A percentile compares a stretch with the other conserved stretches of the same genome.
These are phyloP conservation scores for Octonoba sinensis DNA, from an alignment of 2,888 invertebrate genomes.

Conservation along the genomic window DNA sequence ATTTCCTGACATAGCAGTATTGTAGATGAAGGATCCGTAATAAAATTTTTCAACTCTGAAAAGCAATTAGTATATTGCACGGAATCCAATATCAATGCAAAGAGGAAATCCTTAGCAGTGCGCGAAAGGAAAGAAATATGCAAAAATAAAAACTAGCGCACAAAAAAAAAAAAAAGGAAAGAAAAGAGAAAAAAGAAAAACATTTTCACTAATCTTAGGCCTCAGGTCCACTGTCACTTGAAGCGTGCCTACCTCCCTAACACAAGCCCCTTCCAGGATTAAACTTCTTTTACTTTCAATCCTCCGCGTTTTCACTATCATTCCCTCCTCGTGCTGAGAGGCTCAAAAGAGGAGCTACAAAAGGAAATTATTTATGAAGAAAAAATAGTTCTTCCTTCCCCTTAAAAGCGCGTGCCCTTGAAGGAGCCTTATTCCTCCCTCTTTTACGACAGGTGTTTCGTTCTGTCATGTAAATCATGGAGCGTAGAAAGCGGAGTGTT, in stretches of 20 bases:
- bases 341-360: neutral
- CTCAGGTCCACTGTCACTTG: slow-evolving; percentile 30
- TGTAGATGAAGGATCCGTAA: too few relatives aligned
- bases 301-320: slow-evolving; percentile 3
- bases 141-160: neutral
- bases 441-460: too few relatives aligned
- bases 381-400: neutral
- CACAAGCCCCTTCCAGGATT: neutral
- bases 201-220: slow-evolving; percentile 28
- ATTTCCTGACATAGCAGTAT: too few relatives aligned
- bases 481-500: too few relatives aligned
- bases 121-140: neutral
- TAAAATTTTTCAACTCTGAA: too few relatives aligned
- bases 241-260: slow-evolving; percentile 13
- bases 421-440: neutral
- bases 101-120: neutral
- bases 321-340: neutral
- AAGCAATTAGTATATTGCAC: too few relatives aligned
- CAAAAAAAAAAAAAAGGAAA: neutral
- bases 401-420: slow-evolving; percentile 11
- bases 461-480: too few relatives aligned
- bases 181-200: neutral
- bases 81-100: too few relatives aligned
- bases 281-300: slow-evolving; percentile 8
- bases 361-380: too few relatives aligned